Conservation (phyloP, 2,888 invertebrate species). For the Acanthosoma haemorrhoidale region DNA sequence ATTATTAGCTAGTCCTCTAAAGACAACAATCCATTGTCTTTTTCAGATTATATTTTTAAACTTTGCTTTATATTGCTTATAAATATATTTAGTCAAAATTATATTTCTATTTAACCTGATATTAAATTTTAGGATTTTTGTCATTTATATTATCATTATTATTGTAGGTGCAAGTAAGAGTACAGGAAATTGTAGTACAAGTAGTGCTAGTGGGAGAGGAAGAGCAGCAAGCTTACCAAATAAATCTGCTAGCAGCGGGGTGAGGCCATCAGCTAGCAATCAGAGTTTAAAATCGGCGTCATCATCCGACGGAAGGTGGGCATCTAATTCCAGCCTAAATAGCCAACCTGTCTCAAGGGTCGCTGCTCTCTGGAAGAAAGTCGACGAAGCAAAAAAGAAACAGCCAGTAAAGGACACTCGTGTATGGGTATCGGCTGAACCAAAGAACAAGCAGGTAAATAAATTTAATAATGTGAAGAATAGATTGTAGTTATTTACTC, state of each 20-base stretch:
- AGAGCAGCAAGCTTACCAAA: conserved; percentile 40
- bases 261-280: conserved; percentile 42
- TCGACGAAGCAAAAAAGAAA: conserved; percentile 61
- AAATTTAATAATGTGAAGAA: too few species aligned
- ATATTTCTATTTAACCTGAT: background rate
- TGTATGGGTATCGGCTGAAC: conserved; percentile 52
- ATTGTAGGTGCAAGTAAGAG: conserved; percentile 34
- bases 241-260: conserved; percentile 39
- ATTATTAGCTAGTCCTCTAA: too few species aligned
- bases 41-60: background rate
- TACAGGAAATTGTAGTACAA: conserved; percentile 26
- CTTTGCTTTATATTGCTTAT: background rate
- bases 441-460: conserved; percentile 36
- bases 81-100: background rate
- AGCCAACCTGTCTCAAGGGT: conserved; percentile 64
- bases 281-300: conserved; percentile 41
- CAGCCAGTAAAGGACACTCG: conserved; percentile 55
- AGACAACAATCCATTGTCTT: too few species aligned
- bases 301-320: conserved; percentile 48
- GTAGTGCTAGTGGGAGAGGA: conserved; percentile 36
- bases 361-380: conserved; percentile 72
- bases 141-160: background rate
- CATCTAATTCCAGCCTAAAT: conserved; percentile 58
- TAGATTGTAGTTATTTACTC: too few species aligned
- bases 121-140: background rate